Evolutionary conservation across 1,140 invertebrate species (phyloP).

Genomic region (Subanguina moxae): DNA sequence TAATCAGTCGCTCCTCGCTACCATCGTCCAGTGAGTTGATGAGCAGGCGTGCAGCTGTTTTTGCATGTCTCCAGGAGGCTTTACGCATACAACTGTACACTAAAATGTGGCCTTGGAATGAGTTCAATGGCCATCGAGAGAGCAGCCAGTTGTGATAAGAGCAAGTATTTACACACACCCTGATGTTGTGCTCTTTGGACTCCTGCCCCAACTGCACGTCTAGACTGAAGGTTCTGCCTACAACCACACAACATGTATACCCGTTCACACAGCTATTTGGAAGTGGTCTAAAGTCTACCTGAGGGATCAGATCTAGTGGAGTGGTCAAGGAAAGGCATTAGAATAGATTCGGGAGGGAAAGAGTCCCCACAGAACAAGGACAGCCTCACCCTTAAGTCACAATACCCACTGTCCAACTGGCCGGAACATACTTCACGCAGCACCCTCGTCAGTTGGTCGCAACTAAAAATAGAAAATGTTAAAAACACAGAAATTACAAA

Average conservation of each 20-base stretch:
- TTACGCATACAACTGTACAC: conserved; percentile 22
- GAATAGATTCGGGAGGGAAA: conserved; percentile 80
- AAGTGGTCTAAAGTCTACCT: conserved; percentile 14
- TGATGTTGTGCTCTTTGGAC: conserved; percentile 21
- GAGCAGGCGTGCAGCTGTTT: conserved; percentile 25
- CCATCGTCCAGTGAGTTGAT: conserved; percentile 23
- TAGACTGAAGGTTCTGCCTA: conserved; percentile 21
- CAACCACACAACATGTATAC: too few species aligned
- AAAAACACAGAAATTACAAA: too few species aligned
- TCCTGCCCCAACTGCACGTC: conserved; percentile 22
- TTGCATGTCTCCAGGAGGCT: conserved; percentile 32
- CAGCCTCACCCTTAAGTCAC: conserved; percentile 27
- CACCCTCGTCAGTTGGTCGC: conserved; percentile 24
- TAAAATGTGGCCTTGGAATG: conserved; percentile 32
- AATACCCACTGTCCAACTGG: conserved; percentile 21
- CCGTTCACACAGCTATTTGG: neutral
- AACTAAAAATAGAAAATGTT: conserved; percentile 22
- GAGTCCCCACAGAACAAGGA: conserved; percentile 87
- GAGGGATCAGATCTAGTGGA: conserved; percentile 52
- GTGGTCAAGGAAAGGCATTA: conserved; percentile 80
- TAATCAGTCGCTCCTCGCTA: conserved; percentile 18
- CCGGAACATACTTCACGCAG: conserved; percentile 28
- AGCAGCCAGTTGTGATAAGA: conserved; percentile 36
- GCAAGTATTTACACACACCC: conserved; percentile 13
- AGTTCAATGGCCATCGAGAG: conserved; percentile 27